Base-by-base conservation (phyloP, 2,797 vertebrate genomes). In the Xyrichtys novacula region DNA sequence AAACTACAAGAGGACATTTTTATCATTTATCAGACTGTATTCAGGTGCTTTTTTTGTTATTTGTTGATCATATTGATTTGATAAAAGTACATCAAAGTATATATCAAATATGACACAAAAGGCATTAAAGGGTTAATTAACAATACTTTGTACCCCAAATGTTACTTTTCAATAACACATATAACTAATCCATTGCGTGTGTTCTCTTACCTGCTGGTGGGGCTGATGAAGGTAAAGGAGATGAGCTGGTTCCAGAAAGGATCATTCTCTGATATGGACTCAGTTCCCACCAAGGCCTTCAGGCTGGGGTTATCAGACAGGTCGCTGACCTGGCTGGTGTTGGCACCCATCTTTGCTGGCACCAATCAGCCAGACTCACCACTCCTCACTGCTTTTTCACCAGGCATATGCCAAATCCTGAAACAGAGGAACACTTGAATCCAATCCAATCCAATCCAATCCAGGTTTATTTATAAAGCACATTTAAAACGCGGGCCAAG, bases 181-280 rank as follows among this genome's bases (percentile, higher is more conserved):
- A 38, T 3, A 32, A 0, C 26, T 1, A 29, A 34, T 25, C 14
- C 0, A 3, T 14, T 38, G 7, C 3, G 19, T 36, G 52, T 19
- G 25, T 66, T 8, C 9, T 49, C 83, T 90, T 93, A 99, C 98
- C 97, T 98, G 95, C 95, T 94, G 19, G 96, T 97, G 26, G 97
- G 97, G 76, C 97, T 94, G 50, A 95, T 95, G 76, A 99, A 97
- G 52, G 96, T 97, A 78, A 99, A 99, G 0, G 98, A 99, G 73
- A 99, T 96, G 67, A 99, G 96, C 86, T 99, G 98, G 87, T 99
- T 99, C 98, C 98, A 99, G 91, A 99, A 99, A 0, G 98, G 98
- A 72, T 98, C 98, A 59, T 99, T 99, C 88, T 96, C 96, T 0
- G 97, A 98, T 81, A 99, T 93, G 26, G 95, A 85, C 59, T 97